Percentiles rank a stretch among this genome's conserved stretches.
phyloP scores from a whole-genome alignment of 2,888 invertebrate species.

The Drosophila niveifrons region DNA sequence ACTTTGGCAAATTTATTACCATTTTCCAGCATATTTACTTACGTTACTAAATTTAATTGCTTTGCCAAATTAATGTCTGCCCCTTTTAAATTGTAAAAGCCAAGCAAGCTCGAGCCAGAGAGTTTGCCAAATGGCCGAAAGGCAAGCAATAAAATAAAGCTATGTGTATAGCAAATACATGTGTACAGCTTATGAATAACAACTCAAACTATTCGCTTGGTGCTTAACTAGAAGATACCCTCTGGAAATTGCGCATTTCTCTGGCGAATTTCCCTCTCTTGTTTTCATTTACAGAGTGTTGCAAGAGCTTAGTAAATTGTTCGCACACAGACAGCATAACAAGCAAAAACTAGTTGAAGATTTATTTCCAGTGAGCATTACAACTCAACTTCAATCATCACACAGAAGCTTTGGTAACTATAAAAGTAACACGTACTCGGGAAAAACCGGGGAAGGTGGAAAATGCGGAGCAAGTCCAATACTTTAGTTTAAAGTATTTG shows the following conservation, averaged over 20 bases:
- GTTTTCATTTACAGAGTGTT: slow-evolving; percentile 1
- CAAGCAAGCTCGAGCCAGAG: slow-evolving; percentile 11
- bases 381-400: slow-evolving; percentile 28
- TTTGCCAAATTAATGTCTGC: slow-evolving; percentile 54
- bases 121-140: slow-evolving; percentile 29
- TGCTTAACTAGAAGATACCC: not conserved
- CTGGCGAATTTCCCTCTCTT: too few relatives aligned
- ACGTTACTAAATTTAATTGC: slow-evolving; percentile 55
- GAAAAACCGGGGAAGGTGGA: not conserved
- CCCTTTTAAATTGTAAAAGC: slow-evolving; percentile 42
- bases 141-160: slow-evolving; percentile 49
- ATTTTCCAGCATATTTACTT: slow-evolving; percentile 14
- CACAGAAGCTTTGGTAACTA: slow-evolving; percentile 8
- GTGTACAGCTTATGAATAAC: slow-evolving; percentile 9
- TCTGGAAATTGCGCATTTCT: not conserved
- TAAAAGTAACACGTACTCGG: slow-evolving; percentile 3
- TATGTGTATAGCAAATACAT: slow-evolving; percentile 15
- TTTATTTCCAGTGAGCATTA: slow-evolving; percentile 20
- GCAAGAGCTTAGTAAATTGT: slow-evolving; percentile 37
- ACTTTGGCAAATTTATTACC: slow-evolving; percentile 38
- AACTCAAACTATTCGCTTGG: not conserved
- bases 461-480: not conserved
- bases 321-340: slow-evolving; percentile 41
- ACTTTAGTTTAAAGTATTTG: slow-evolving; percentile 18
- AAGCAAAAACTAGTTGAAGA: slow-evolving; percentile 24